Percentiles rank a stretch among this genome's conserved stretches.
Conservation (phyloP, 2,888 invertebrate genomes). For the Halocaridina rubra region DNA sequence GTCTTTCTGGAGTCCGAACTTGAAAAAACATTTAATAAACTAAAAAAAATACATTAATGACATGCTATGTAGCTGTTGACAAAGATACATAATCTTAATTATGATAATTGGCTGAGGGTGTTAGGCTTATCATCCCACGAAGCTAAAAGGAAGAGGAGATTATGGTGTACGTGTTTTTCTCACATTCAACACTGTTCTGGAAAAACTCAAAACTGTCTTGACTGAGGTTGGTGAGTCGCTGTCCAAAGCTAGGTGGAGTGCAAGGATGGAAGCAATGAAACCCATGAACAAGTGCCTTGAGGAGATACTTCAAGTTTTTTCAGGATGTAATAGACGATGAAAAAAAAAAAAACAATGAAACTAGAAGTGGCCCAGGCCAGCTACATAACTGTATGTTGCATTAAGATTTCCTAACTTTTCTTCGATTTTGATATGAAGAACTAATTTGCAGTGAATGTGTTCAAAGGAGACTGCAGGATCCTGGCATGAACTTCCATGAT, state of each 20-base stretch:
- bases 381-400: neutral
- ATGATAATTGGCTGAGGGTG: no score
- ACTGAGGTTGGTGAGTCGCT: neutral
- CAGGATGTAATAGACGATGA: neutral
- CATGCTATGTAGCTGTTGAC: no score
- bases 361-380: neutral
- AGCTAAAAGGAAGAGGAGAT: no score
- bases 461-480: slow-evolving; percentile 17
- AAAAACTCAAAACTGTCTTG: neutral
- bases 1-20: no score
- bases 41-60: no score
- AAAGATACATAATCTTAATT: no score
- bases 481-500: slow-evolving; percentile 16
- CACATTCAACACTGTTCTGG: neutral
- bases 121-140: no score
- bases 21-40: no score
- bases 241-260: slow-evolving; percentile 2
- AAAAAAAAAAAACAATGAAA: slow-evolving; percentile 3
- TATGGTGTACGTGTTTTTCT: slow-evolving; percentile 10
- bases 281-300: slow-evolving; percentile 9
- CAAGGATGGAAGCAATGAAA: slow-evolving; percentile 22
- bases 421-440: neutral
- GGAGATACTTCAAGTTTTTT: neutral
- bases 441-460: neutral
- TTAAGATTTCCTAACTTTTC: neutral